These are phyloP conservation scores for Pherbina coryleti DNA, from an alignment of 2,888 invertebrate species.

Conservation along the genomic window DNA sequence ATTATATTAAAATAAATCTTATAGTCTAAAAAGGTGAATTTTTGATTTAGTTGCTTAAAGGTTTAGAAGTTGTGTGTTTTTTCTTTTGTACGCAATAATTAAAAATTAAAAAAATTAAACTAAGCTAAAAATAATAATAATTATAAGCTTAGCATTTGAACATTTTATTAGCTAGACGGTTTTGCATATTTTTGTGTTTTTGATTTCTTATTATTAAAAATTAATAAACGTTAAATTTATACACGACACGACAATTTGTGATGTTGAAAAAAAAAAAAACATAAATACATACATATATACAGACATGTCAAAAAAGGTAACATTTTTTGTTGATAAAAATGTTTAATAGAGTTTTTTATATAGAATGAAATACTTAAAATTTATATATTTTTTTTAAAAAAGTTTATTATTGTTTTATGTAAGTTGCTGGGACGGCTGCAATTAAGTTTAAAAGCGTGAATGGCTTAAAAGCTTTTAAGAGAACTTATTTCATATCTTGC, in stretches of 20 bases:
- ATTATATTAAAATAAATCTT: slow-evolving; percentile 3
- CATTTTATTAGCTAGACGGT: slow-evolving; percentile 41
- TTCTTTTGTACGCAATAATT: slow-evolving; percentile 38
- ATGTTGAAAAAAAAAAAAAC: too few species aligned
- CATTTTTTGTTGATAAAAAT: too few species aligned
- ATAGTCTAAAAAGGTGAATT: neutral
- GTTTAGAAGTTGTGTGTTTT: neutral
- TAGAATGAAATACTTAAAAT: too few species aligned
- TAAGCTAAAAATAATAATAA: slow-evolving; percentile 21
- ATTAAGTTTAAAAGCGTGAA: slow-evolving; percentile 8
- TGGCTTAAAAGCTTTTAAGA: neutral
- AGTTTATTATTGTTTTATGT: neutral
- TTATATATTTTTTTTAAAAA: neutral
- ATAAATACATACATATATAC: neutral
- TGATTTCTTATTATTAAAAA: slow-evolving; percentile 38
- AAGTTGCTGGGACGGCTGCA: slow-evolving; percentile 29
- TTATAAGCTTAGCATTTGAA: slow-evolving; percentile 31
- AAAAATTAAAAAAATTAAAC: slow-evolving; percentile 32
- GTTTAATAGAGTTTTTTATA: too few species aligned
- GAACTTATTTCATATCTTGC: too few species aligned
- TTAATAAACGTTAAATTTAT: slow-evolving; percentile 36
- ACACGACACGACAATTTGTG: neutral
- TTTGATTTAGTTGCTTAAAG: slow-evolving; percentile 1
- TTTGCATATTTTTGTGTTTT: slow-evolving; percentile 46
- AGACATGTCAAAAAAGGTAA: neutral